These are phyloP conservation scores for Hippocampus guttulatus DNA, from an alignment of 2,113 vertebrate species.

Conservation along the genomic window DNA sequence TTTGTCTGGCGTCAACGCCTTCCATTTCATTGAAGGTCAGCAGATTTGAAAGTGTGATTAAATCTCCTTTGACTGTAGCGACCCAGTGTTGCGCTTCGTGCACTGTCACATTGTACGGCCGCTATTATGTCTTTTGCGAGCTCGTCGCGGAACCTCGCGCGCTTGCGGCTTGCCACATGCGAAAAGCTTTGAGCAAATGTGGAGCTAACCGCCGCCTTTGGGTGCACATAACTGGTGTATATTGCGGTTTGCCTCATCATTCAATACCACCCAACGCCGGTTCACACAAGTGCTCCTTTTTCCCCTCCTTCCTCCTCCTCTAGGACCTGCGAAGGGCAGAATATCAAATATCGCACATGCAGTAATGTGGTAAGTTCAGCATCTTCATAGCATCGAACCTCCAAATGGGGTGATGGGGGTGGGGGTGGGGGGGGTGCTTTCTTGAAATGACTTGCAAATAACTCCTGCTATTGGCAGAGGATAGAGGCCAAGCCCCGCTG, in stretches of 20 bases:
- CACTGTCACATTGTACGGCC: slow-evolving; percentile 1
- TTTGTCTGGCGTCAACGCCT: neutral
- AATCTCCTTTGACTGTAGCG: neutral
- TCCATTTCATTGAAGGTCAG: neutral
- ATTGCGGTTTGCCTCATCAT: slow-evolving; percentile 47
- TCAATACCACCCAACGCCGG: slow-evolving; percentile 15
- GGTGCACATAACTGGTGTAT: slow-evolving; percentile 23
- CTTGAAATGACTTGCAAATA: slow-evolving; percentile 13
- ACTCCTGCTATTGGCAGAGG: too few relatives aligned
- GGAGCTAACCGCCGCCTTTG: slow-evolving; percentile 23
- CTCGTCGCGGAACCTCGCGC: slow-evolving; percentile 2
- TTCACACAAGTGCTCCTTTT: slow-evolving; percentile 33
- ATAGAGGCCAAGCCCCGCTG: too few relatives aligned
- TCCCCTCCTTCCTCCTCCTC: slow-evolving; percentile 14
- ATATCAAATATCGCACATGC: slow-evolving; percentile 95
- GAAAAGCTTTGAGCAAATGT: slow-evolving; percentile 1
- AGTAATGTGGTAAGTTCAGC: slow-evolving; percentile 90
- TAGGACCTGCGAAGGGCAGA: slow-evolving; percentile 92
- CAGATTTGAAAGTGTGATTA: slow-evolving; percentile 5
- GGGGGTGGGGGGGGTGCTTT: neutral
- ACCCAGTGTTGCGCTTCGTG: neutral
- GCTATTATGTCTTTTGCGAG: slow-evolving; percentile 19
- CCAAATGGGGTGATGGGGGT: slow-evolving; percentile 8
- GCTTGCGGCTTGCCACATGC: slow-evolving; percentile 25
- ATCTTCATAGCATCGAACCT: slow-evolving; percentile 40